These are phyloP conservation scores for Scolopax bukidnonensis DNA, from an alignment of 2,797 vertebrate species.

Conservation along the genomic window DNA sequence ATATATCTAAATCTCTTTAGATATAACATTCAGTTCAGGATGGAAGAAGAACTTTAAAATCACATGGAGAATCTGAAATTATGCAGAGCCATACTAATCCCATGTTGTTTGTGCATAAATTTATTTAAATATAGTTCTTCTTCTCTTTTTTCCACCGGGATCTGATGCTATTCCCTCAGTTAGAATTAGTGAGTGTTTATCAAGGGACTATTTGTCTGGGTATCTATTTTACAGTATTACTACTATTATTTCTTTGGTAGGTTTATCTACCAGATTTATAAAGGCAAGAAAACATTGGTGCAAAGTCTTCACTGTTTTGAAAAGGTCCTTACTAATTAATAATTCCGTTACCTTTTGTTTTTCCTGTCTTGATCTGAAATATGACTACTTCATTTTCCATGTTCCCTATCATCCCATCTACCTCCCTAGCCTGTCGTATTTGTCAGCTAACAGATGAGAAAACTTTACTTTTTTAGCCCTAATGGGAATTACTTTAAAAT, in stretches of 20 bases:
- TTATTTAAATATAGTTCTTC: background rate
- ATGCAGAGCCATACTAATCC: background rate
- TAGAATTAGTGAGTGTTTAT: constrained; percentile 7
- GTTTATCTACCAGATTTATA: background rate
- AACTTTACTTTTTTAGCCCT: background rate
- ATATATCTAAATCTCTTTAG: background rate
- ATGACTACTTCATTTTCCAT: background rate
- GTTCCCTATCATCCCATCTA: background rate
- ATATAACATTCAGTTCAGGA: background rate
- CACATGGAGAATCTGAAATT: background rate
- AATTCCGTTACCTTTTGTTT: background rate
- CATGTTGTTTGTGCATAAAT: background rate
- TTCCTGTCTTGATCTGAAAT: background rate
- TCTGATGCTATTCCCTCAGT: background rate
- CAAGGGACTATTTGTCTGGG: background rate
- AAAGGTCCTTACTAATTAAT: background rate
- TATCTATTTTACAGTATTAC: background rate
- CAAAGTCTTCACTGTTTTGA: background rate
- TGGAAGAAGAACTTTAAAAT: background rate
- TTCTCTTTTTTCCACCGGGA: background rate
- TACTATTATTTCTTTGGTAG: background rate
- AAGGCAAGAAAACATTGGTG: background rate
- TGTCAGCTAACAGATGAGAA: background rate
- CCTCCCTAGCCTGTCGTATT: background rate
- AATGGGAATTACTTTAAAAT: background rate